A percentile compares a stretch with the other conserved stretches of the same genome.
These are phyloP conservation scores for Xiphorhynchus elegans DNA, from an alignment of 2,113 vertebrate genomes.

Conservation along the genomic window DNA sequence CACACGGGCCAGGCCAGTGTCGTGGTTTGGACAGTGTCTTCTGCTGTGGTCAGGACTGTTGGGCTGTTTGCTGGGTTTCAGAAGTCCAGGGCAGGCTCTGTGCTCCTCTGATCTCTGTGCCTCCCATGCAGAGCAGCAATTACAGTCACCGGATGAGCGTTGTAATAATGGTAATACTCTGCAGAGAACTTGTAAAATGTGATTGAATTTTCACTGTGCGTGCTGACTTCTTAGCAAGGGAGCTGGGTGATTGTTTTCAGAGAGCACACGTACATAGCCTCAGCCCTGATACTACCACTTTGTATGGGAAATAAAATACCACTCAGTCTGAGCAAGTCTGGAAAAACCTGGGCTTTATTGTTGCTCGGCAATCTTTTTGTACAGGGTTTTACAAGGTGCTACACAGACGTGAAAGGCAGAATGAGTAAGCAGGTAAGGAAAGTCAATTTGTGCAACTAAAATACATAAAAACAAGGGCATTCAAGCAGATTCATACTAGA, in stretches of 20 bases:
- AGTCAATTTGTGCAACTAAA: conserved; percentile 50
- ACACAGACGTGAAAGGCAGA: conserved; percentile 5
- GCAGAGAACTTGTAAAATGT: conserved; percentile 9
- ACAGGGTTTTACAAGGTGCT: conserved; percentile 18
- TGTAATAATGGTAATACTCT: neutral
- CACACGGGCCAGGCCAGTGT: neutral
- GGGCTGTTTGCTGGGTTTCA: neutral
- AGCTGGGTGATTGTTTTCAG: neutral
- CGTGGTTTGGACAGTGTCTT: neutral
- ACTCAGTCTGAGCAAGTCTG: neutral
- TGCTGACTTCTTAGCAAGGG: neutral
- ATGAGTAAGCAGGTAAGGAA: conserved; percentile 52
- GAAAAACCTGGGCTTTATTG: conserved; percentile 30
- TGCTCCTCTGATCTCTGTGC: neutral
- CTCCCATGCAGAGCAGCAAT: neutral
- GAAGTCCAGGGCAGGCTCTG: neutral
- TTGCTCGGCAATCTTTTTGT: conserved; percentile 39
- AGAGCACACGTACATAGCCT: neutral
- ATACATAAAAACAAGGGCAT: neutral
- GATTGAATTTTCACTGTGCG: neutral
- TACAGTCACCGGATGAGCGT: neutral
- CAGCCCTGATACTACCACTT: neutral
- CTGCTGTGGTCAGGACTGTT: neutral
- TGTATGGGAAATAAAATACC: neutral
- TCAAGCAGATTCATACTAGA: neutral